These are phyloP conservation scores for Mesorhabditis sp. DNA, from an alignment of 2,888 invertebrate species.

Conservation along the genomic window DNA sequence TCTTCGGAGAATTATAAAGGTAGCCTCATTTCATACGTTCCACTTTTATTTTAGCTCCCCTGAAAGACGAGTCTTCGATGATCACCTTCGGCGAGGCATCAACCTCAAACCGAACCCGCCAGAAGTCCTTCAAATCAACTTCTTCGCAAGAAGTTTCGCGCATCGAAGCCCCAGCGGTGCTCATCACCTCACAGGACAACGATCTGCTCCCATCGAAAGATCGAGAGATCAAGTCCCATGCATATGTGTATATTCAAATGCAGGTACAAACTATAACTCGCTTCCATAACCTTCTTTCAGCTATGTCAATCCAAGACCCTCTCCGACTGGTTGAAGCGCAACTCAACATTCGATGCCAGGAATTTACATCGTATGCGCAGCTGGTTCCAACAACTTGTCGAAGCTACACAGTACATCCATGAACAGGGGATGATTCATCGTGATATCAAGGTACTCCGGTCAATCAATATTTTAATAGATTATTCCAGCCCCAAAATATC, in stretches of 20 bases:
- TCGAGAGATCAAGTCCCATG: constrained; percentile 45
- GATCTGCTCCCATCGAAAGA: constrained; percentile 17
- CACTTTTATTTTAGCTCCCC: not conserved
- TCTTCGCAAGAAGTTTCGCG: constrained; percentile 13
- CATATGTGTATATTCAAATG: constrained; percentile 94
- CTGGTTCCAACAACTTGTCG: constrained; percentile 80
- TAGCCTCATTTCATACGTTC: not conserved
- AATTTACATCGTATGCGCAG: constrained; percentile 21
- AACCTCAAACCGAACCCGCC: constrained; percentile 19
- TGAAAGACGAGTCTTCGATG: not conserved
- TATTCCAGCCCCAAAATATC: constrained; percentile 76
- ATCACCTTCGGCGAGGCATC: not conserved
- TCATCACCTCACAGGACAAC: constrained; percentile 20
- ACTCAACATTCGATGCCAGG: constrained; percentile 28
- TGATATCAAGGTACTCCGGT: constrained; percentile 24
- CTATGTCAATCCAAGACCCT: constrained; percentile 66
- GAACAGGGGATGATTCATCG: constrained; percentile 81
- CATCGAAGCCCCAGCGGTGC: constrained; percentile 11
- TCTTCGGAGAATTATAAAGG: not conserved
- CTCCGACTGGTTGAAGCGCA: constrained; percentile 76
- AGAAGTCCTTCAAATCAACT: constrained; percentile 10
- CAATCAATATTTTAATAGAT: not conserved
- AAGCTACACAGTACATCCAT: constrained; percentile 93
- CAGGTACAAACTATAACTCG: constrained; percentile 21
- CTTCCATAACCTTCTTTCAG: constrained; percentile 18